Evolutionary conservation across 1,140 invertebrate species (phyloP).

Genomic region (Hyposmocoma kahamanoa): DNA sequence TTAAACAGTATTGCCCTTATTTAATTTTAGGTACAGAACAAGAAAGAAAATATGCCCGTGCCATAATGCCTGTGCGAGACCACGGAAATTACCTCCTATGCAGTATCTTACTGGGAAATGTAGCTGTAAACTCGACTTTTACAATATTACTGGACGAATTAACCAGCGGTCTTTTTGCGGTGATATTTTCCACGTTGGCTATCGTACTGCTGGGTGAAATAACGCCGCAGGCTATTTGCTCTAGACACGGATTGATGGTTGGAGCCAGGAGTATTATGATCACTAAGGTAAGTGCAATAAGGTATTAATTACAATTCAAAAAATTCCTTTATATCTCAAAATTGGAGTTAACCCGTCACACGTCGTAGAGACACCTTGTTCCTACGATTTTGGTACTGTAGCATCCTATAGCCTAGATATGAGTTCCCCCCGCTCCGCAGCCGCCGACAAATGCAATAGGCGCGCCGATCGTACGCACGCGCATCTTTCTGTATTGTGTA

Average conservation of each 20-base stretch:
- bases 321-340: not conserved
- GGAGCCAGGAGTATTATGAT: constrained; percentile 96
- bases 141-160: constrained; percentile 96
- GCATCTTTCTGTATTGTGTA: too few relatives aligned
- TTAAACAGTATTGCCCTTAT: too few relatives aligned
- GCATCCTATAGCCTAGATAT: not conserved
- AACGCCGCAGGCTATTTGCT: constrained; percentile 93
- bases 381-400: not conserved
- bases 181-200: constrained; percentile 90
- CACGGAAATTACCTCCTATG: constrained; percentile 98
- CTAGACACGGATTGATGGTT: constrained; percentile 94
- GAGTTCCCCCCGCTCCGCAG: not conserved
- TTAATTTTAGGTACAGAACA: too few relatives aligned
- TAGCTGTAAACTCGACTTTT: constrained; percentile 98
- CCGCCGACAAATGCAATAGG: not conserved
- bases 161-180: constrained; percentile 91
- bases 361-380: not conserved
- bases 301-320: not conserved
- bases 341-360: not conserved
- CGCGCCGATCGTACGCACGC: not conserved
- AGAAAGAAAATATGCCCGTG: constrained; percentile 87
- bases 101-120: constrained; percentile 96
- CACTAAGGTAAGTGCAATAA: constrained; percentile 80
- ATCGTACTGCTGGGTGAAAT: constrained; percentile 99
- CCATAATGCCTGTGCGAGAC: constrained; percentile 91